phyloP scores from a whole-genome alignment of 2,797 vertebrate species.

The Vireo griseus region DNA sequence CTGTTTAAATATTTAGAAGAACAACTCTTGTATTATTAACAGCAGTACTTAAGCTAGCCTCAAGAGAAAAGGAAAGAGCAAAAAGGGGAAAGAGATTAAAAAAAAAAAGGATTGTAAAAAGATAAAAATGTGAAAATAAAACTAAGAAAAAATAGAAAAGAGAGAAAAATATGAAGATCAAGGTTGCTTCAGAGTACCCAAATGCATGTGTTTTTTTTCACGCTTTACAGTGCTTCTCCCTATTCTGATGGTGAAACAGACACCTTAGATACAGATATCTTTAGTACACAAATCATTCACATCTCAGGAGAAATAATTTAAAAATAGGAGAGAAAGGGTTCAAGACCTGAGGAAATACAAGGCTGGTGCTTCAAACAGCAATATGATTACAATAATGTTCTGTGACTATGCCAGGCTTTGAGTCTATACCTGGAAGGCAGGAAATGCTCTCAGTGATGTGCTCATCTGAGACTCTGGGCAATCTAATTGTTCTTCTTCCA shows the following conservation, averaged over 20 bases:
- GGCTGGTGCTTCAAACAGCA: background rate
- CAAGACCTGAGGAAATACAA: background rate
- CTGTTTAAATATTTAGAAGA: conserved; percentile 60
- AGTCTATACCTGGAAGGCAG: background rate
- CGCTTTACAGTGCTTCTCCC: background rate
- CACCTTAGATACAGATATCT: background rate
- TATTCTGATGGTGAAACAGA: background rate
- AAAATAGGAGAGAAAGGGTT: background rate
- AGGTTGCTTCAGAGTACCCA: background rate
- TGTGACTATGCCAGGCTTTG: background rate
- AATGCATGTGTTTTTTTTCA: background rate
- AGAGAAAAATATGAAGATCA: background rate
- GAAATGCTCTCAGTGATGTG: background rate
- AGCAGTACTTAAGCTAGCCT: background rate
- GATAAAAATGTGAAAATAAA: background rate
- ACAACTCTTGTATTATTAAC: conserved; percentile 24
- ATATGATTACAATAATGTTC: background rate
- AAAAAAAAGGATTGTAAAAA: background rate
- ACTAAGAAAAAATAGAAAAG: background rate
- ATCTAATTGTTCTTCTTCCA: background rate
- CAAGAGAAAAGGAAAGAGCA: background rate
- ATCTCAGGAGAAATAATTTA: background rate
- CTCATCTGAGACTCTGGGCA: background rate
- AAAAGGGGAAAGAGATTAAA: background rate
- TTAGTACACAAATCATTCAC: background rate